These are phyloP conservation scores for Ficedula albicollis DNA, from an alignment of 2,797 vertebrate species.

Conservation along the genomic window DNA sequence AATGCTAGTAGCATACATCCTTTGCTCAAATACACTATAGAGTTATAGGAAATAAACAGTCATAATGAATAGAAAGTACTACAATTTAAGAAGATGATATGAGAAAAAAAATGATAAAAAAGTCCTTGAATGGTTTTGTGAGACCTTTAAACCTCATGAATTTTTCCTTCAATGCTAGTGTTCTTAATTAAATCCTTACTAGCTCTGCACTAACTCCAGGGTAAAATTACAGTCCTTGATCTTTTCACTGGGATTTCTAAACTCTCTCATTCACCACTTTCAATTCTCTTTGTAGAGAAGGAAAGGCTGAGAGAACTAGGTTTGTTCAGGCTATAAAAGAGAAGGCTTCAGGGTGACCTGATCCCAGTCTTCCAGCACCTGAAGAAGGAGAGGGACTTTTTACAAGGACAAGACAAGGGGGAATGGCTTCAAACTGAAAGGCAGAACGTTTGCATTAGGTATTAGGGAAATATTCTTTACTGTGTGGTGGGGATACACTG, in stretches of 20 bases:
- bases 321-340: background rate
- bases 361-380: background rate
- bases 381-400: background rate
- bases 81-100: background rate
- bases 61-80: background rate
- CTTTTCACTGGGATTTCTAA: background rate
- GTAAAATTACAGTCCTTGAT: background rate
- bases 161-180: background rate
- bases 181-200: background rate
- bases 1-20: background rate
- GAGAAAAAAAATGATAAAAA: background rate
- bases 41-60: conserved; percentile 1
- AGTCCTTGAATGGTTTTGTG: background rate
- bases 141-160: background rate
- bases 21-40: background rate
- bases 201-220: background rate
- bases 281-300: background rate
- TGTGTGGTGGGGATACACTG: background rate
- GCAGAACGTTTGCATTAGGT: background rate
- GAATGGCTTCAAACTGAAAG: background rate
- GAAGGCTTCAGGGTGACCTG: background rate
- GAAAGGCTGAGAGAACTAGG: background rate
- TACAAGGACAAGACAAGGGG: background rate
- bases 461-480: background rate
- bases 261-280: background rate